A percentile compares a stretch with the other conserved stretches of the same genome.
These are phyloP conservation scores for Barypeithes pellucidus DNA, from an alignment of 2,888 invertebrate species.

Conservation along the genomic window DNA sequence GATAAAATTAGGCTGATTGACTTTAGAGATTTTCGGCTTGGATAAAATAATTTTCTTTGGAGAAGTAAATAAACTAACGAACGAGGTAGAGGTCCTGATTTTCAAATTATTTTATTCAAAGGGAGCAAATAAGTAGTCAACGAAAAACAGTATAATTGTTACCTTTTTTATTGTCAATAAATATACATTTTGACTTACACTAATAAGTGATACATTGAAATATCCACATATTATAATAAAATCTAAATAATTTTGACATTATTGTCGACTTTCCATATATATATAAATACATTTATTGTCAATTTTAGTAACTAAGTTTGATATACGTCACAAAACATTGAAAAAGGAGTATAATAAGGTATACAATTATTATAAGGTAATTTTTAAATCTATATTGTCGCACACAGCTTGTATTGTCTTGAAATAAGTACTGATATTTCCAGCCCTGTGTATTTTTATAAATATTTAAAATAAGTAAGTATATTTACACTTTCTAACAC, in stretches of 20 bases:
- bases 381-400: constrained; percentile 29
- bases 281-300: constrained; percentile 46
- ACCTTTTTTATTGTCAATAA: constrained; percentile 41
- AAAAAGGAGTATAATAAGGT: constrained; percentile 11
- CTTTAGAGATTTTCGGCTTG: too few relatives aligned
- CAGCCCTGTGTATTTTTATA: constrained; percentile 13
- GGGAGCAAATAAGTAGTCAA: too few relatives aligned
- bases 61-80: too few relatives aligned
- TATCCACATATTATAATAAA: constrained; percentile 13
- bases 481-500: not conserved
- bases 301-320: constrained; percentile 31
- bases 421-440: constrained; percentile 10
- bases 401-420: constrained; percentile 33
- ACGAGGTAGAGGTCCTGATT: too few relatives aligned
- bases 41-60: too few relatives aligned
- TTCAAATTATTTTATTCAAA: too few relatives aligned
- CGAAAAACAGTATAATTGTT: not conserved
- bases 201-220: constrained; percentile 18
- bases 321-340: constrained; percentile 33
- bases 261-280: constrained; percentile 32
- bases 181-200: constrained; percentile 22
- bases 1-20: too few relatives aligned
- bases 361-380: not conserved
- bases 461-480: not conserved
- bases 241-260: constrained; percentile 27